phyloP scores from a whole-genome alignment of 2,113 vertebrate species.

The Sinocyclocheilus maitianheensis region DNA sequence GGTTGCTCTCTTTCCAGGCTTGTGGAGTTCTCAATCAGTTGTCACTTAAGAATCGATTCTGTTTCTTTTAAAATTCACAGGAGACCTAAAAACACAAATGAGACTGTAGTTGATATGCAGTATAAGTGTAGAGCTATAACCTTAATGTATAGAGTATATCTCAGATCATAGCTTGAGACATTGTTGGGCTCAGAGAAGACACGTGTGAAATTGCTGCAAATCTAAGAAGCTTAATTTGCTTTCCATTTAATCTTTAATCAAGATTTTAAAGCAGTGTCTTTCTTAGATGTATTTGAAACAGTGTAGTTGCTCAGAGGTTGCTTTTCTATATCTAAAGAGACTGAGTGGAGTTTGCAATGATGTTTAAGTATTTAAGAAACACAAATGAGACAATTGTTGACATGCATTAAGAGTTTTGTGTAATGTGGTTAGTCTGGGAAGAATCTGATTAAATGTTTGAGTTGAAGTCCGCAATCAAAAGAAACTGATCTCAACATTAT shows the following conservation, averaged over 20 bases:
- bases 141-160: not conserved
- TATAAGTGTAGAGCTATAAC: not conserved
- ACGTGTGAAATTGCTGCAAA: not conserved
- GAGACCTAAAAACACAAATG: not conserved
- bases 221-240: not conserved
- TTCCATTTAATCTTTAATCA: not conserved
- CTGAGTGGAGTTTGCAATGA: not conserved
- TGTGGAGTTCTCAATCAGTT: not conserved
- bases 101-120: not conserved
- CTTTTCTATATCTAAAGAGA: not conserved
- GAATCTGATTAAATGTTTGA: not conserved
- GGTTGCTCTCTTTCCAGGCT: not conserved
- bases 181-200: not conserved
- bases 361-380: not conserved
- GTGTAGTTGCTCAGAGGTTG: not conserved
- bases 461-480: not conserved
- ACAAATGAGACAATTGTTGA: not conserved
- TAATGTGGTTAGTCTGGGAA: not conserved
- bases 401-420: not conserved
- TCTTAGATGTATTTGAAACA: not conserved
- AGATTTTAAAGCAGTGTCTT: not conserved
- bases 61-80: not conserved
- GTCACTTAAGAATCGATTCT: not conserved
- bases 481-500: too few relatives aligned
- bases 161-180: not conserved